A percentile compares a stretch with the other conserved stretches of the same genome.
Evolutionary conservation across 2,888 invertebrate genomes (phyloP).

Genomic region (Hirudinaria manillensis): DNA sequence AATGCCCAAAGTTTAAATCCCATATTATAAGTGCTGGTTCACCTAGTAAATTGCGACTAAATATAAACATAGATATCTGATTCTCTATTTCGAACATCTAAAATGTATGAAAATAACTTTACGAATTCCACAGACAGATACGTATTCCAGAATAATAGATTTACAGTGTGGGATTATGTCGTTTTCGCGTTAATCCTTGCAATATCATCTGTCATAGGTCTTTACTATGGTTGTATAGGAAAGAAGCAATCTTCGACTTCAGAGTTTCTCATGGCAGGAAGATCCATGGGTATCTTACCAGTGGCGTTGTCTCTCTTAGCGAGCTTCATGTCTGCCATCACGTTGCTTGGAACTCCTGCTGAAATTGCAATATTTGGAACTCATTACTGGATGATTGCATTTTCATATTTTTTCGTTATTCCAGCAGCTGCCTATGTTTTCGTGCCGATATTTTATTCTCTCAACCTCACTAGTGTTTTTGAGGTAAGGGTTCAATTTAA

Average conservation of each 20-base stretch:
- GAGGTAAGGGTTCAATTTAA: slow-evolving; percentile 37
- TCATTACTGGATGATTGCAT: slow-evolving; percentile 39
- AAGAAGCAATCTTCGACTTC: slow-evolving; percentile 42
- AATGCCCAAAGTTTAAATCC: too few relatives aligned
- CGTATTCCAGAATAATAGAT: slow-evolving; percentile 26
- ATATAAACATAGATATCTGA: too few relatives aligned
- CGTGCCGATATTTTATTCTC: slow-evolving; percentile 41
- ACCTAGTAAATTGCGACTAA: too few relatives aligned
- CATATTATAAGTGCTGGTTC: too few relatives aligned
- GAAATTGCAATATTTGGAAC: slow-evolving; percentile 46
- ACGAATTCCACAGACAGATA: too few relatives aligned
- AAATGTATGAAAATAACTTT: too few relatives aligned
- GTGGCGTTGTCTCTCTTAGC: slow-evolving; percentile 52
- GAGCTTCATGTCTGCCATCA: slow-evolving; percentile 53
- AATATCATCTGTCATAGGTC: slow-evolving; percentile 44
- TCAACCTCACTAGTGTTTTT: slow-evolving; percentile 41
- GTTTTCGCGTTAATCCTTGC: slow-evolving; percentile 43
- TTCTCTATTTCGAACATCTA: too few relatives aligned
- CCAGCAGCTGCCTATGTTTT: slow-evolving; percentile 43
- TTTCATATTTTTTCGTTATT: slow-evolving; percentile 48
- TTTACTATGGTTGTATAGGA: slow-evolving; percentile 44
- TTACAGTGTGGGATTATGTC: slow-evolving; percentile 42
- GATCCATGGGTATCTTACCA: slow-evolving; percentile 49
- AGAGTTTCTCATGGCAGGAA: slow-evolving; percentile 48
- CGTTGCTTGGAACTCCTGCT: slow-evolving; percentile 49